Evolutionary conservation across 2,797 vertebrate species (phyloP).

Genomic region (Adrianichthys oophorus): DNA sequence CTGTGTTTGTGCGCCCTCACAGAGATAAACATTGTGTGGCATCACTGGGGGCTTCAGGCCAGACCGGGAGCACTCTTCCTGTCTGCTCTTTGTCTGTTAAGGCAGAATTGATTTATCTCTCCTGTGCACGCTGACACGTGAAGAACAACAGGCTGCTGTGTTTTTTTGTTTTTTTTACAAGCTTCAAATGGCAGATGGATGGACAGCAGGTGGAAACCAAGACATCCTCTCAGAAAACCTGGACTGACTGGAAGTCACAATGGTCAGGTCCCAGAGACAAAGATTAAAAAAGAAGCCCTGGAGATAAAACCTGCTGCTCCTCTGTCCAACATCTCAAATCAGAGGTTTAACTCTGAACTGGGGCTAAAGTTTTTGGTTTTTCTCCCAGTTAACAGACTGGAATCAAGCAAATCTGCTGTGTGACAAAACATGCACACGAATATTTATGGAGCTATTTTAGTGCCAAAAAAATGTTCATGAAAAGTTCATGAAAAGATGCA

Average conservation of each 20-base stretch:
- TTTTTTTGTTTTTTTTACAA: constrained; percentile 19
- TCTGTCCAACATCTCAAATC: background rate
- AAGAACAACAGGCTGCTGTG: constrained; percentile 24
- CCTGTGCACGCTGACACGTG: constrained; percentile 43
- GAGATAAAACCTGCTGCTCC: background rate
- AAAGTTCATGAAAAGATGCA: too few relatives aligned
- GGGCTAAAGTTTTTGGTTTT: too few relatives aligned
- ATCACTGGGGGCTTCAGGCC: constrained; percentile 41
- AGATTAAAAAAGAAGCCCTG: background rate
- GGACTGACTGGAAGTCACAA: constrained; percentile 29
- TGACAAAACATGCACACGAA: too few relatives aligned
- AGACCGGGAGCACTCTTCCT: constrained; percentile 50
- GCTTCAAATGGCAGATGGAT: constrained; percentile 36
- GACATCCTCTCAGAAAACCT: constrained; percentile 22
- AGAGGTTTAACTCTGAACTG: too few relatives aligned
- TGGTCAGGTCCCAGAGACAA: constrained; percentile 10
- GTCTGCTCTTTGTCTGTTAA: constrained; percentile 44
- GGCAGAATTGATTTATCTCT: constrained; percentile 59
- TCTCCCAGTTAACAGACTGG: too few relatives aligned
- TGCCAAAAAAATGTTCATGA: too few relatives aligned
- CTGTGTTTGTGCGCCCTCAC: constrained; percentile 18
- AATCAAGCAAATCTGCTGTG: too few relatives aligned
- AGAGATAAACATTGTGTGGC: constrained; percentile 55
- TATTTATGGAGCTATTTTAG: too few relatives aligned
- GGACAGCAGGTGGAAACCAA: constrained; percentile 44